These are phyloP conservation scores for Geococcyx californianus DNA, from an alignment of 2,113 vertebrate species.

Conservation along the genomic window DNA sequence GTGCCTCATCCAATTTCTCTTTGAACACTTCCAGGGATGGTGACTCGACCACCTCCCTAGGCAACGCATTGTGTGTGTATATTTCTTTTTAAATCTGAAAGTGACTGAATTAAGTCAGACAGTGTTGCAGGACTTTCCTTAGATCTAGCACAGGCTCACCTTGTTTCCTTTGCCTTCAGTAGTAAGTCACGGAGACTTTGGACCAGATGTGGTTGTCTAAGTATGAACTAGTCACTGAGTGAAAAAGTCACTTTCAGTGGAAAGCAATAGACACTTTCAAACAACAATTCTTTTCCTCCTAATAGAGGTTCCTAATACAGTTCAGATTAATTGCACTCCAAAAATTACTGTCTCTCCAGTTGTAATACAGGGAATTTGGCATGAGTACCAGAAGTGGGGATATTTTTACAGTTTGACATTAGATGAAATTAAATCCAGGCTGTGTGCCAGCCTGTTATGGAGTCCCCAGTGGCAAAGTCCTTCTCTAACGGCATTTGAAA, in stretches of 20 bases:
- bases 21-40: too few species aligned
- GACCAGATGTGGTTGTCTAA: neutral
- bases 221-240: neutral
- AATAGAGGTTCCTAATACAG: neutral
- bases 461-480: neutral
- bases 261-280: neutral
- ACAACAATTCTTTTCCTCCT: neutral
- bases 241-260: too few species aligned
- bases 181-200: neutral
- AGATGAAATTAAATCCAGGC: neutral
- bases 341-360: neutral
- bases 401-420: neutral
- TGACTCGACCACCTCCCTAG: too few species aligned
- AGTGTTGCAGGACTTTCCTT: rapidly evolving
- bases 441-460: neutral
- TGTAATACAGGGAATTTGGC: neutral
- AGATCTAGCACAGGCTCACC: neutral
- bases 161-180: neutral
- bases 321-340: neutral
- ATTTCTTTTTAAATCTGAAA: neutral
- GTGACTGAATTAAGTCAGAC: neutral
- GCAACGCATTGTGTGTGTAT: rapidly evolving
- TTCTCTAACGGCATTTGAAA: neutral
- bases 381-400: neutral
- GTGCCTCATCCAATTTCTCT: too few species aligned